Evolutionary conservation across 2,113 vertebrate genomes (phyloP).

Genomic region (Eulacestoma nigropectus): DNA sequence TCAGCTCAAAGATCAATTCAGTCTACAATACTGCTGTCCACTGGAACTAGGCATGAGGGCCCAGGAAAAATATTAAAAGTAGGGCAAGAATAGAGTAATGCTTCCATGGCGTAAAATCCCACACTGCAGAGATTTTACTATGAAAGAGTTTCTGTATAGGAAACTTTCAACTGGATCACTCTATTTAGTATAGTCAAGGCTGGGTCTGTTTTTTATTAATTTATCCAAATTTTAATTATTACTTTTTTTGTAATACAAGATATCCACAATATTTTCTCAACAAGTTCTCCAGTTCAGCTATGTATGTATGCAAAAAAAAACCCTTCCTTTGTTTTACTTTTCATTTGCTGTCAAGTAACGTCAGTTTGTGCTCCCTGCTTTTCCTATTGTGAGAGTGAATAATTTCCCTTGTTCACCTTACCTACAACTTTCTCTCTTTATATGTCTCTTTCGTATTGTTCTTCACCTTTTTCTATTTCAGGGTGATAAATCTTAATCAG

Average conservation of each 20-base stretch:
- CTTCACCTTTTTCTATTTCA: background rate
- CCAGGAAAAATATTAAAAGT: background rate
- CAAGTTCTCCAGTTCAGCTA: background rate
- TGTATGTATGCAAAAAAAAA: background rate
- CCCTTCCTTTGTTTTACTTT: background rate
- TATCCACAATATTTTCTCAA: background rate
- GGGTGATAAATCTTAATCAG: background rate
- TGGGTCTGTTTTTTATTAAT: background rate
- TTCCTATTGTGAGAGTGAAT: background rate
- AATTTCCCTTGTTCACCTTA: background rate
- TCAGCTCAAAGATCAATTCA: background rate
- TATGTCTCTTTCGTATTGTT: background rate
- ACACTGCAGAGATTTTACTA: background rate
- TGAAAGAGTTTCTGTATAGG: background rate
- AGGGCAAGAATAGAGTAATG: background rate
- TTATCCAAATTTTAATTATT: background rate
- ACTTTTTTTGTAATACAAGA: background rate
- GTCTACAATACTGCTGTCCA: background rate
- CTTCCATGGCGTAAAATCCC: background rate
- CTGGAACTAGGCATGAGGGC: background rate
- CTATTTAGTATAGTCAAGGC: background rate
- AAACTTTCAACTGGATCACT: background rate
- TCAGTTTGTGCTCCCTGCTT: background rate
- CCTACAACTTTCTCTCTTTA: background rate
- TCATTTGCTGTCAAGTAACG: background rate